Percentiles rank a stretch among this genome's conserved stretches.
Conservation (phyloP, 2,888 invertebrate species). For the Cerceris ruficornis region DNA sequence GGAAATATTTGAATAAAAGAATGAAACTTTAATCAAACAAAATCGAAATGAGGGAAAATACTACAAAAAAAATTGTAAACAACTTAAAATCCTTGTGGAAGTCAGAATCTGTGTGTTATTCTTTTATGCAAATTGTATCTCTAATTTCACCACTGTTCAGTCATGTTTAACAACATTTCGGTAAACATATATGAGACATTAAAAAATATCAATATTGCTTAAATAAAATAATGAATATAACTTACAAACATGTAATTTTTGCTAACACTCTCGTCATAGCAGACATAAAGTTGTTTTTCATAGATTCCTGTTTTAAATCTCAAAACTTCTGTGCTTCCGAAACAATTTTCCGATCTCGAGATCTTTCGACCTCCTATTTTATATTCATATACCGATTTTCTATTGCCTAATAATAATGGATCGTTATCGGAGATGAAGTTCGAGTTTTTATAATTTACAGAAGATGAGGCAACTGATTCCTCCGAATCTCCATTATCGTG, state of each 20-base stretch:
- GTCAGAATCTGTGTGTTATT: no score
- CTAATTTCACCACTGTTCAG: no score
- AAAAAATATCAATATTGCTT: neutral
- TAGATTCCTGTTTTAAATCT: constrained; percentile 68
- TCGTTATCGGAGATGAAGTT: constrained; percentile 55
- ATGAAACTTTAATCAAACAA: neutral
- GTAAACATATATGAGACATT: neutral
- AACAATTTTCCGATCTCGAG: constrained; percentile 17
- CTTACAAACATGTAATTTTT: constrained; percentile 72
- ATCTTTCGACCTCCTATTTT: constrained; percentile 11
- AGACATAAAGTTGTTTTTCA: constrained; percentile 62
- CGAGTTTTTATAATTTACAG: constrained; percentile 22
- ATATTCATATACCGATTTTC: constrained; percentile 47
- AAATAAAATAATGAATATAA: constrained; percentile 7
- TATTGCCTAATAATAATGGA: constrained; percentile 46
- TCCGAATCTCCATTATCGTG: constrained; percentile 2
- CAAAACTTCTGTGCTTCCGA: constrained; percentile 46
- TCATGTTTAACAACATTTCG: neutral
- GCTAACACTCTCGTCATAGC: constrained; percentile 63
- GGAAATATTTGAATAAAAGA: neutral
- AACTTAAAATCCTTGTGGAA: no score
- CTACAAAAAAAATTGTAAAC: no score
- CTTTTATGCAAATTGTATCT: no score
- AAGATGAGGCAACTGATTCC: neutral
- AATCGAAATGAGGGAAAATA: no score